phyloP scores from a whole-genome alignment of 2,113 vertebrate genomes.

The Oceanodroma tethys region DNA sequence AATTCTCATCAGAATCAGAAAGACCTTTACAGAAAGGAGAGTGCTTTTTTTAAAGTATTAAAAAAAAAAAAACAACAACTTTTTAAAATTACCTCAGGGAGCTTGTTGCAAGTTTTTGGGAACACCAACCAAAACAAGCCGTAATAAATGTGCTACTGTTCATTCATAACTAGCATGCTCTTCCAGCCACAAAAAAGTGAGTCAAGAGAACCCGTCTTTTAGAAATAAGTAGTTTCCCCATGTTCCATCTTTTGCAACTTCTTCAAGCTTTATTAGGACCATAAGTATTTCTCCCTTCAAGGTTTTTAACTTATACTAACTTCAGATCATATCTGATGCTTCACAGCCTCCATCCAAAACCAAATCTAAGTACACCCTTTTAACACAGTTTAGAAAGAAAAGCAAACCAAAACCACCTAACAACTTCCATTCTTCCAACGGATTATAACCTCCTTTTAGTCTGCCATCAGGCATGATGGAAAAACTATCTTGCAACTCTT shows the following conservation, averaged over 20 bases:
- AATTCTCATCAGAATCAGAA: conserved; percentile 96
- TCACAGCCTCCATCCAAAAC: background rate
- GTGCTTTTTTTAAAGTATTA: background rate
- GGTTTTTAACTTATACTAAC: background rate
- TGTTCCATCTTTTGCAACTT: background rate
- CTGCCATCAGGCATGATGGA: background rate
- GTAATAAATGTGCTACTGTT: background rate
- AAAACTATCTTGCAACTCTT: background rate
- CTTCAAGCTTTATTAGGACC: background rate
- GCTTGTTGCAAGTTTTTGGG: background rate
- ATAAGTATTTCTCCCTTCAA: background rate
- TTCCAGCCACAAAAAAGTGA: background rate
- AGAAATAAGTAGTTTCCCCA: background rate
- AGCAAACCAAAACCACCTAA: background rate
- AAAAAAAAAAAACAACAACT: background rate
- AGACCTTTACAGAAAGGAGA: conserved; percentile 80
- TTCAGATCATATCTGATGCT: background rate
- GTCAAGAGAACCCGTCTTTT: background rate
- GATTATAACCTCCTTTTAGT: background rate
- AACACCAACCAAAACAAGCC: background rate
- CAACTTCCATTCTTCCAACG: background rate
- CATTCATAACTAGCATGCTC: background rate
- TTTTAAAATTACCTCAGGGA: background rate
- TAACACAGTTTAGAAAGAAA: background rate
- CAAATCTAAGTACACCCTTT: background rate